Evolutionary conservation across 2,888 invertebrate species (phyloP), one percentile per base, ranked within the genome.

Genomic region (Herminia tarsipennalis): DNA sequence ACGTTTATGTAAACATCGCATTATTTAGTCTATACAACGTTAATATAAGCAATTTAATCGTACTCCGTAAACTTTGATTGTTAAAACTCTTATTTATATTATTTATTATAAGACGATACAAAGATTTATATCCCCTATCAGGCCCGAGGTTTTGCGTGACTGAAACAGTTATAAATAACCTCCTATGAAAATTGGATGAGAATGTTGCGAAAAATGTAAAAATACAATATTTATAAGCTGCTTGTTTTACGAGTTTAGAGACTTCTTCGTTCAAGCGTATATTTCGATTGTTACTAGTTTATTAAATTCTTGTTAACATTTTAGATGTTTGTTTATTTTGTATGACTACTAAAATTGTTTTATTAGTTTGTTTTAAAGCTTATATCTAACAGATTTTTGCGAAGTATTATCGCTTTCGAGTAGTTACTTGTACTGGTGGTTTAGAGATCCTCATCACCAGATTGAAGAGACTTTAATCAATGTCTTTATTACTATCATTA

Each of bases 141-240:
- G 49, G 49, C 48, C 39, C 16, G 35, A 34, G 51, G 49, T 59
- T 54, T 61, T 56, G 56, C 65, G 65, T 63, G 56, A 63, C 63
- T 66, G 45, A 38, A 50, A 50, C 42, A 56, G 52, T 44, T 63
- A 66, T 65, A 63, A 66, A 65, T 65, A 66, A 66, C 41, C 36
- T 49, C 32, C 45, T 20, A 48, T 38, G 50, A 50, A 63, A 59
- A 65, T 54, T 52, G 64, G 47, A 42, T 50, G 35, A 63, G 53
- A 51, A 49, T 49, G 18, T 40, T 47, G 18, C 22, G 22, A 40
- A 52, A 51, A 48, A 38, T 32, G n/a, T 20, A 22, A 21, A 40
- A 25, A 49, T 32, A 24, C 4, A 32, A 32, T 32, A 32, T 37
- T 36, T 37, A 27, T 37, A 6, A 28, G n/a, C 17, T 36, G 14